Conservation (phyloP, 1,140 invertebrate genomes). For the Reticulitermes speratus region DNA sequence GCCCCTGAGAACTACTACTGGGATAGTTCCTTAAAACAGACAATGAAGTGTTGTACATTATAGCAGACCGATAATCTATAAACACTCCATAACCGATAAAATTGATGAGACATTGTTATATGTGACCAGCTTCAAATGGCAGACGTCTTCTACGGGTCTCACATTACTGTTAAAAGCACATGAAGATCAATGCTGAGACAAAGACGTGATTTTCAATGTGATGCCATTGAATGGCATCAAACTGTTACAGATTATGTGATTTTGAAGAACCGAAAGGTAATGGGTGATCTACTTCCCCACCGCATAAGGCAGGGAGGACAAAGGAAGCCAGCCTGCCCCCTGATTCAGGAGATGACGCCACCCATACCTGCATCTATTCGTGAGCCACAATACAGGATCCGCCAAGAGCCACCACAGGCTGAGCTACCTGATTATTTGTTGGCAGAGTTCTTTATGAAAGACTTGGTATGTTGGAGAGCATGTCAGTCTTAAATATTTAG, state of each 20-base stretch:
- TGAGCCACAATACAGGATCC: constrained; percentile 41
- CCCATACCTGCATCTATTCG: neutral
- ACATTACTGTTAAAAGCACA: too few relatives aligned
- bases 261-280: constrained; percentile 60
- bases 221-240: neutral
- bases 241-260: constrained; percentile 54
- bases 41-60: too few relatives aligned
- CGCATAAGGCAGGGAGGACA: constrained; percentile 67
- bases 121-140: too few relatives aligned
- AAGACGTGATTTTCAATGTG: too few relatives aligned
- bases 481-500: too few relatives aligned
- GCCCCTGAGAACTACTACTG: too few relatives aligned
- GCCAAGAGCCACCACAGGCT: constrained; percentile 49
- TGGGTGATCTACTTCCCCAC: constrained; percentile 72
- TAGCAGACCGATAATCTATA: too few relatives aligned
- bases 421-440: constrained; percentile 45
- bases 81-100: too few relatives aligned
- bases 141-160: too few relatives aligned
- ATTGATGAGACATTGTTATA: too few relatives aligned
- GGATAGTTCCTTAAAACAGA: too few relatives aligned
- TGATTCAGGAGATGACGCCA: constrained; percentile 56
- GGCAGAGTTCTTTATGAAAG: constrained; percentile 19
- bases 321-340: constrained; percentile 47
- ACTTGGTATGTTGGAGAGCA: neutral
- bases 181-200: too few relatives aligned